Percentiles rank a stretch among this genome's conserved stretches.
Evolutionary conservation across 2,113 vertebrate genomes (phyloP).

Genomic region (Nothoprocta perdicaria): DNA sequence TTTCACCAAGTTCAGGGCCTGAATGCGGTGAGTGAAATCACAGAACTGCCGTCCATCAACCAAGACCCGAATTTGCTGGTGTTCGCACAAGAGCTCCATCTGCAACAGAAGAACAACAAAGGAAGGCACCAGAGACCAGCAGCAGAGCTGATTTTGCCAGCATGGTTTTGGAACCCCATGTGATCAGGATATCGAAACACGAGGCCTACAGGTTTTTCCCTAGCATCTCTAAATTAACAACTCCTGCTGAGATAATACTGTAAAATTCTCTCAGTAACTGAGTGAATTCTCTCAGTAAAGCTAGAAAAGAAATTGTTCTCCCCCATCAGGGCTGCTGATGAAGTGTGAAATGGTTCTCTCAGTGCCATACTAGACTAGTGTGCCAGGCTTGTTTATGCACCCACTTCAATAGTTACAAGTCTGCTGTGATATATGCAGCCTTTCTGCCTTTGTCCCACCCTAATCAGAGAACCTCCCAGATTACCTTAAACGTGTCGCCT

Average conservation of each 20-base stretch:
- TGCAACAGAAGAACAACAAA: slow-evolving; percentile 44
- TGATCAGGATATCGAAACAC: neutral
- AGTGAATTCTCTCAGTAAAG: neutral
- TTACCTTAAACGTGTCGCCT: slow-evolving; percentile 90
- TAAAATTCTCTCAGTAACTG: neutral
- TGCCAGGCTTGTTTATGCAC: neutral
- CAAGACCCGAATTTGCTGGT: slow-evolving; percentile 90
- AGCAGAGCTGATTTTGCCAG: neutral
- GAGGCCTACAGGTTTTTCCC: neutral
- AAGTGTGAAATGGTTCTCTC: neutral
- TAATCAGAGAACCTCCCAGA: neutral
- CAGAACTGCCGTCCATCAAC: slow-evolving; percentile 90
- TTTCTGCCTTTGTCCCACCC: neutral
- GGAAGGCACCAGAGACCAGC: neutral
- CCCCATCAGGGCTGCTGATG: neutral
- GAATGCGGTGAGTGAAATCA: slow-evolving; percentile 85
- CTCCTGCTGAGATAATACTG: neutral
- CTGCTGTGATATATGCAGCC: neutral
- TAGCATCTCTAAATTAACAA: neutral
- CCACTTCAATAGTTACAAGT: neutral
- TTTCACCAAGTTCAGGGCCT: slow-evolving; percentile 82
- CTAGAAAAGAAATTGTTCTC: neutral
- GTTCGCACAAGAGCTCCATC: slow-evolving; percentile 93
- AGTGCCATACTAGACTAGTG: neutral
- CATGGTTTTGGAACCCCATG: neutral